phyloP scores from a whole-genome alignment of 2,797 vertebrate species.

The Sebastes flavidus region DNA sequence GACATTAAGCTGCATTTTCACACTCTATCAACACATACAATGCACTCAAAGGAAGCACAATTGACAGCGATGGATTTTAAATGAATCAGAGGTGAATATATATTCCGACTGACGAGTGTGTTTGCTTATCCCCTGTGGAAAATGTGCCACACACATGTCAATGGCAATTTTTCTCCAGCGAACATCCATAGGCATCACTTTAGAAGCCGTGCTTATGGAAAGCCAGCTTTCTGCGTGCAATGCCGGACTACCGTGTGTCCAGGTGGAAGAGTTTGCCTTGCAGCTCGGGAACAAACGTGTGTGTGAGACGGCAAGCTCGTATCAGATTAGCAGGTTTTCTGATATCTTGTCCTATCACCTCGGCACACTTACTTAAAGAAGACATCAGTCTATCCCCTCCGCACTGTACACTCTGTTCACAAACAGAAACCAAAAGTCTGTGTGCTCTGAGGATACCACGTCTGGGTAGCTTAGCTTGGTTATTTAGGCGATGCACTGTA shows the following conservation, averaged over 20 bases:
- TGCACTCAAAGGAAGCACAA: conserved; percentile 35
- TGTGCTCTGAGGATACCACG: conserved; percentile 69
- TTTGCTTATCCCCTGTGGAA: conserved; percentile 59
- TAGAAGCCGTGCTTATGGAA: conserved; percentile 32
- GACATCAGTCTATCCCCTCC: conserved; percentile 54
- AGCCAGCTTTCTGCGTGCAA: conserved; percentile 16
- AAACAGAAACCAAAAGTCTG: conserved; percentile 54
- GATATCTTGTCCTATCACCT: conserved; percentile 65
- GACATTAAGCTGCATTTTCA: conserved; percentile 60
- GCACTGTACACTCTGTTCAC: conserved; percentile 39
- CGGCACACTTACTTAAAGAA: conserved; percentile 70
- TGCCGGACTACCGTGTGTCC: neutral
- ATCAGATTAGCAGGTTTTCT: conserved; percentile 71
- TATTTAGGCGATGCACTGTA: conserved; percentile 50
- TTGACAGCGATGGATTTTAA: conserved; percentile 53
- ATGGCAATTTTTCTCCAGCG: conserved; percentile 20
- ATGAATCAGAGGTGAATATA: conserved; percentile 57
- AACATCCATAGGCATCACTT: conserved; percentile 36
- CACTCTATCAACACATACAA: conserved; percentile 42
- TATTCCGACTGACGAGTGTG: conserved; percentile 51
- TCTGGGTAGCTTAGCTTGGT: conserved; percentile 67
- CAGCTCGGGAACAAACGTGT: conserved; percentile 53
- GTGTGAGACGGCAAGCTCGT: conserved; percentile 74
- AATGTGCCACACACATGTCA: conserved; percentile 39
- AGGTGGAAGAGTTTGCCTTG: conserved; percentile 71